These are phyloP conservation scores for Poeciliopsis turneri DNA, from an alignment of 2,797 vertebrate genomes.

Conservation along the genomic window DNA sequence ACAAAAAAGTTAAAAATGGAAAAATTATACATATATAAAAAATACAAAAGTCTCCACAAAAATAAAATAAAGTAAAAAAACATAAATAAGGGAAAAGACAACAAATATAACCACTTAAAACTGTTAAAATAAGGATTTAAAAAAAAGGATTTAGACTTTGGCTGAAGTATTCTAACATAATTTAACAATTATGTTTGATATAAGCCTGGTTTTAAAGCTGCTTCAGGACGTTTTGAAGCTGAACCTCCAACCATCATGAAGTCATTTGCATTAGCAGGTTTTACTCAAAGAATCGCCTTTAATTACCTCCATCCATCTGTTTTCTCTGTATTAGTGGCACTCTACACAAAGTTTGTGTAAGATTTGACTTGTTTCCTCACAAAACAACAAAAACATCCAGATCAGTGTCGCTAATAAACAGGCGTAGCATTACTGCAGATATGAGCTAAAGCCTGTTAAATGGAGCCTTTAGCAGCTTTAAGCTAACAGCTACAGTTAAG, in stretches of 20 bases:
- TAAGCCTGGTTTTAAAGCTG: neutral
- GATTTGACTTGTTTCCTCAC: neutral
- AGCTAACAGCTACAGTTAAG: no score
- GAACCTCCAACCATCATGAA: neutral
- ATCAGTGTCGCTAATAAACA: no score
- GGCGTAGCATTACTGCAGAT: no score
- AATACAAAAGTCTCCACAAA: no score
- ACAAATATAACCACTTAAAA: no score
- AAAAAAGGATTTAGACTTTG: neutral
- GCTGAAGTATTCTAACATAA: neutral
- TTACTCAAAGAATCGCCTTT: neutral
- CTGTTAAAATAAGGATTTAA: no score
- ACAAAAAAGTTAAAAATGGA: neutral
- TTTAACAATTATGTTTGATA: neutral
- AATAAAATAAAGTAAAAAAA: neutral
- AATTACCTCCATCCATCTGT: neutral
- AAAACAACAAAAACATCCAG: no score
- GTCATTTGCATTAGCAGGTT: neutral
- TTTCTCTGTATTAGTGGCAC: no score
- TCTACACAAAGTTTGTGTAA: no score
- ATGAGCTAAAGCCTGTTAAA: no score
- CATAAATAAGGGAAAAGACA: neutral
- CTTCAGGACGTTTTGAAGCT: neutral
- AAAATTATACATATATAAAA: neutral
- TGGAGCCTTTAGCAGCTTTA: no score